Percentiles rank a stretch among this genome's conserved stretches.
These are phyloP conservation scores for Drosophila cyrtoloma DNA, from an alignment of 2,888 invertebrate genomes.

Conservation along the genomic window DNA sequence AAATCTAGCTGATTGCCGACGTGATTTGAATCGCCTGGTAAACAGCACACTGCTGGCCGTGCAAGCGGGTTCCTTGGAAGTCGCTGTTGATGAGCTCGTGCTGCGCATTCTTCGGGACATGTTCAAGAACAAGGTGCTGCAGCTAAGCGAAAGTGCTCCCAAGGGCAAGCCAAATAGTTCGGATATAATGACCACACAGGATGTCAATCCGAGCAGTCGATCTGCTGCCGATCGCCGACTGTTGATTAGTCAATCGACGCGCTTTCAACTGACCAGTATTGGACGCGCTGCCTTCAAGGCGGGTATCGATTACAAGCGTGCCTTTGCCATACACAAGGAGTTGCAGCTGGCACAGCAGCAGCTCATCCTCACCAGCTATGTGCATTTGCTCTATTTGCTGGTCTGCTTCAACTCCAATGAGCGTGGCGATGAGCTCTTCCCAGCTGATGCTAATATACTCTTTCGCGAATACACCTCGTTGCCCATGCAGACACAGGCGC, in stretches of 20 bases:
- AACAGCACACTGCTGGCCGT: conserved; percentile 88
- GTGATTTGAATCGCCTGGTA: conserved; percentile 87
- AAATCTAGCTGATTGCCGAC: conserved; percentile 87
- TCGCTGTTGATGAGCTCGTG: conserved; percentile 76
- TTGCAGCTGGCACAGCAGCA: conserved; percentile 90
- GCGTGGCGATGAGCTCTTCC: conserved; percentile 90
- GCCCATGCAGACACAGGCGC: conserved; percentile 88
- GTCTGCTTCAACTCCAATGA: conserved; percentile 82
- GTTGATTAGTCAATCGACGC: conserved; percentile 85
- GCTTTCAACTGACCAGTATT: conserved; percentile 88
- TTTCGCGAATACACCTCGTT: conserved; percentile 88
- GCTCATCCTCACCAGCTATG: conserved; percentile 91
- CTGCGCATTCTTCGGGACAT: conserved; percentile 81
- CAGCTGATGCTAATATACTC: conserved; percentile 83
- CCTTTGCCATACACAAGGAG: conserved; percentile 91
- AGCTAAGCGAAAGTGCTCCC: conserved; percentile 56
- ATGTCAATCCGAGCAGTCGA: conserved; percentile 57
- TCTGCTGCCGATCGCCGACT: conserved; percentile 65
- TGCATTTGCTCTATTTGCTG: conserved; percentile 95
- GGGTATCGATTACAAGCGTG: conserved; percentile 91
- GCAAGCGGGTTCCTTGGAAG: conserved; percentile 86
- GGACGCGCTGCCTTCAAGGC: conserved; percentile 95
- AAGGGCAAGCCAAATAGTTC: conserved; percentile 58
- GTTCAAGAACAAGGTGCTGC: conserved; percentile 84
- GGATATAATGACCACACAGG: conserved; percentile 82